A percentile compares a stretch with the other conserved stretches of the same genome.
phyloP scores from a whole-genome alignment of 92 coral and sea anemone species.

The Micromussa lordhowensis region DNA sequence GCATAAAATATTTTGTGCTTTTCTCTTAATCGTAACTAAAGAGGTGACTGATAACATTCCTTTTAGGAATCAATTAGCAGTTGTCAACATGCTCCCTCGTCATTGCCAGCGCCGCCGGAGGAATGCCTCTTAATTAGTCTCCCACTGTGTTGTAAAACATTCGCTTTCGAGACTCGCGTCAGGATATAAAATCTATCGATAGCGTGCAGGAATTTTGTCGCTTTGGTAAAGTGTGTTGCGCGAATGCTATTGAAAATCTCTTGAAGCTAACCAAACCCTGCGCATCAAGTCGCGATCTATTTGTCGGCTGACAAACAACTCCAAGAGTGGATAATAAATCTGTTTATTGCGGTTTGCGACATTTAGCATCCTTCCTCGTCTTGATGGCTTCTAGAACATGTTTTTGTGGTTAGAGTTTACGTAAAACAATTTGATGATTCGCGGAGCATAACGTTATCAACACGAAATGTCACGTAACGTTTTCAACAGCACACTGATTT shows the following conservation, averaged over 20 bases:
- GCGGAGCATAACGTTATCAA: slow-evolving; percentile 16
- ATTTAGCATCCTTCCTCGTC: background rate
- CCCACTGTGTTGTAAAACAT: background rate
- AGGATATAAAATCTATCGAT: background rate
- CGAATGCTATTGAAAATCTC: background rate
- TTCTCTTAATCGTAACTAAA: background rate
- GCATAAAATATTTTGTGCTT: background rate
- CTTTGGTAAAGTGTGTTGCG: background rate
- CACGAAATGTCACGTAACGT: slow-evolving; percentile 22
- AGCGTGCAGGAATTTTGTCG: background rate
- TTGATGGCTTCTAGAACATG: background rate
- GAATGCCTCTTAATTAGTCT: background rate
- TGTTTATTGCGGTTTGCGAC: slow-evolving; percentile 21
- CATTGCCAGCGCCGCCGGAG: background rate
- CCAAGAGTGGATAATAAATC: background rate
- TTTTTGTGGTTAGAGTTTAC: slow-evolving; percentile 22
- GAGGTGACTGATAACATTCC: background rate
- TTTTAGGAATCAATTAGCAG: background rate
- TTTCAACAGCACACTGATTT: background rate
- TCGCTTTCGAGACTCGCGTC: background rate
- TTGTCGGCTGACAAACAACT: background rate
- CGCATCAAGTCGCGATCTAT: background rate
- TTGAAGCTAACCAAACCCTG: background rate
- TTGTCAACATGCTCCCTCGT: background rate
- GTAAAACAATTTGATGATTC: slow-evolving; percentile 13